Evolutionary conservation across 2,888 invertebrate genomes (phyloP), one percentile per base, ranked within the genome.

Genomic region (Caenorhabditis sp.): DNA sequence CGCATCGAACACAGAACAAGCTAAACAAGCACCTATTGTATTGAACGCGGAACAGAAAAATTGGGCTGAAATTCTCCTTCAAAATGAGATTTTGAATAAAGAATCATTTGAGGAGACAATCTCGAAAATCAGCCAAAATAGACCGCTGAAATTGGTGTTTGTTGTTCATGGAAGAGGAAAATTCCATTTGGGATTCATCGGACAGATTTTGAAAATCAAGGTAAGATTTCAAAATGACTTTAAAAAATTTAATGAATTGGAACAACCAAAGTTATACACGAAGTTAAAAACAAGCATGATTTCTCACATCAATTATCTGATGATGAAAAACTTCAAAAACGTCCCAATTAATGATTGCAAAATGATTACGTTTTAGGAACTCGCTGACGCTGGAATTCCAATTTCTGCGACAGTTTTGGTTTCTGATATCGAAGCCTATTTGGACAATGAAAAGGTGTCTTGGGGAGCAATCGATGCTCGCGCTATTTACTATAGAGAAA

Each of bases 361-460:
- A n/a, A n/a, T n/a, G n/a, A n/a, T n/a, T n/a, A n/a, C n/a, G n/a
- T 62, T 75, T 14, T 60, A 79, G 68, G 20, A 61, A 27, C 57
- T 76, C 12, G 12, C 54, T 10, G 63, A 63, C 17, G 49, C 68
- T 1, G 80, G 80, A 14, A 23, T 81, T 8, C 68, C 72, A 36
- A 31, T 81, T 10, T 58, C 57, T 25, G 73, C 64, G 20, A 74
- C 72, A 1, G 57, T 87, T 25, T 66, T 87, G 3, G 64, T 87
- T 20, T 86, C 86, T 20, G 83, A 82, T 63, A 72, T 87, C 56
- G 86, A 83, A 67, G 86, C 83, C 1, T 87, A 82, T 70, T 70
- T 87, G 56, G 87, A 87, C 62, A 80, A 81, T 49, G 84, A 83
- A 49, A 87, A 87, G 61, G 73, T 78, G 0, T 49, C 75, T 0